Evolutionary conservation across 1,140 invertebrate species (phyloP).

Genomic region (Drosophila bocqueti): DNA sequence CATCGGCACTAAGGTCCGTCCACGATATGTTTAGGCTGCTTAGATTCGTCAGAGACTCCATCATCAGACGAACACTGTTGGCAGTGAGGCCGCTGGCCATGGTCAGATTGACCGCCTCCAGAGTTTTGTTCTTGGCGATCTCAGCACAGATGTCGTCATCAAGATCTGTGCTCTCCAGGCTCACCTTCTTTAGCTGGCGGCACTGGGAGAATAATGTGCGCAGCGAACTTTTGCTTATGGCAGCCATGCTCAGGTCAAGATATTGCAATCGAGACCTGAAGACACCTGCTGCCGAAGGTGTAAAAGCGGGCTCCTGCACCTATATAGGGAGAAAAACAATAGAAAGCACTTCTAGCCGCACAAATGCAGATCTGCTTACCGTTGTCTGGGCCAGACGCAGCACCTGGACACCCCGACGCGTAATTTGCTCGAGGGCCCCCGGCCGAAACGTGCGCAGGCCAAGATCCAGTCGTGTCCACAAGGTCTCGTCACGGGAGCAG

Average conservation of each 20-base stretch:
- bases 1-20: slow-evolving; percentile 89
- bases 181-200: slow-evolving; percentile 91
- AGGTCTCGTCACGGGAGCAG: slow-evolving; percentile 91
- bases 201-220: slow-evolving; percentile 89
- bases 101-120: slow-evolving; percentile 91
- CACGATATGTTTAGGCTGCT: slow-evolving; percentile 92
- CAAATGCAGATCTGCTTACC: slow-evolving; percentile 82
- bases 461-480: slow-evolving; percentile 94
- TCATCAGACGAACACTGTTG: slow-evolving; percentile 87
- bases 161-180: slow-evolving; percentile 91
- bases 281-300: slow-evolving; percentile 26
- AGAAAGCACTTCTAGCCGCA: neutral
- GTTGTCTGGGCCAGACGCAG: slow-evolving; percentile 91
- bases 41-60: slow-evolving; percentile 88
- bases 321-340: slow-evolving; percentile 17
- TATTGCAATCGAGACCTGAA: slow-evolving; percentile 87
- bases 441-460: slow-evolving; percentile 88
- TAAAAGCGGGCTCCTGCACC: slow-evolving; percentile 87
- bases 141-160: slow-evolving; percentile 88
- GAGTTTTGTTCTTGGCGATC: slow-evolving; percentile 88
- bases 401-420: slow-evolving; percentile 90
- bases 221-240: slow-evolving; percentile 88
- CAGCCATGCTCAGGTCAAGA: slow-evolving; percentile 93
- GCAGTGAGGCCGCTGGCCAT: slow-evolving; percentile 89
- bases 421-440: slow-evolving; percentile 89